Conservation (phyloP, 2,797 vertebrate species). For the Etheostoma perlongum region DNA sequence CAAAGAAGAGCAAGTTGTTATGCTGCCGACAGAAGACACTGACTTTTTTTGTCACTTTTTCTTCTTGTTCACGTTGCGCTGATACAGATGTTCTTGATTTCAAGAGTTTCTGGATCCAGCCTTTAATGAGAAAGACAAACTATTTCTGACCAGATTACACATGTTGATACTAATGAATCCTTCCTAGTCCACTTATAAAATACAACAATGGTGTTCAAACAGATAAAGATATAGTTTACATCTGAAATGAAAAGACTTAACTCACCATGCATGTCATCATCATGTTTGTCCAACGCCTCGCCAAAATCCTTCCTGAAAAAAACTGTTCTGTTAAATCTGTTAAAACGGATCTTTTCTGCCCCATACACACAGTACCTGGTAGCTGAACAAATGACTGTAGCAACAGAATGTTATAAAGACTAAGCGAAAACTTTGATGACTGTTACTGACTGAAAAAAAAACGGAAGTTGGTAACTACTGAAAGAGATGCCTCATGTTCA, state of each 20-base stretch:
- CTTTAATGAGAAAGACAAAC: constrained; percentile 50
- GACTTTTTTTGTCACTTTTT: not conserved
- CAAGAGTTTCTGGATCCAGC: constrained; percentile 72
- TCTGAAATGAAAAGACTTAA: not conserved
- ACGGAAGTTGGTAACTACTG: constrained; percentile 52
- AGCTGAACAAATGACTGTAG: not conserved
- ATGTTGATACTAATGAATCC: not conserved
- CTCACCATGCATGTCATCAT: constrained; percentile 71
- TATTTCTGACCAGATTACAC: not conserved
- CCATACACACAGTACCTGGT: not conserved
- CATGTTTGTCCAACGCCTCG: constrained; percentile 18
- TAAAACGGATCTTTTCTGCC: not conserved
- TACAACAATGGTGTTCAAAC: not conserved
- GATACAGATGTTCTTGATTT: constrained; percentile 40
- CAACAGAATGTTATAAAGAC: not conserved
- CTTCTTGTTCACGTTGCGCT: constrained; percentile 28
- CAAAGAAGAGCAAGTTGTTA: not conserved
- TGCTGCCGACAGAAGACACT: not conserved
- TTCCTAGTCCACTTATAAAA: not conserved
- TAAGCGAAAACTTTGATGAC: not conserved
- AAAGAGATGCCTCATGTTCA: not conserved
- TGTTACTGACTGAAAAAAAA: constrained; percentile 26
- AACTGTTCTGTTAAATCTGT: not conserved
- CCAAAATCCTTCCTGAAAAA: not conserved
- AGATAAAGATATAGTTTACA: not conserved